Base-by-base conservation (phyloP, 37 sponge, comb jelly and placozoan species). In the Ianthella basta region DNA sequence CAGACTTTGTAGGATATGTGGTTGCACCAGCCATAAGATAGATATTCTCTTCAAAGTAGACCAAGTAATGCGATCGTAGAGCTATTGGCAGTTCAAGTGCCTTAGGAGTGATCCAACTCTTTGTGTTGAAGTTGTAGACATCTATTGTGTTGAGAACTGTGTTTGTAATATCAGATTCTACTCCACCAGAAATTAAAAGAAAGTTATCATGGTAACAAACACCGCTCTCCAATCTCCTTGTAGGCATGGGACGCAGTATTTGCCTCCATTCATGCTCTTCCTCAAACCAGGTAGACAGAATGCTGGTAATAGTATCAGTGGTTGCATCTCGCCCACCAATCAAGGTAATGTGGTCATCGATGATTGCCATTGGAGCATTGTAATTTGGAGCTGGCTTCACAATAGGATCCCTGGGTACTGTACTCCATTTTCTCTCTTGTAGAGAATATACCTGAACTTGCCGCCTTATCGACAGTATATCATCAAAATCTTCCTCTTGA, bases 271-370 rank as follows among this genome's bases (percentile, higher is more conserved):
- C 54, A n/a, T 53, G 33, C 21, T 50, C 15, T 16, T 75, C 54
- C 34, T 69, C 34, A 30, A 27, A 1, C 78, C 78, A 75, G 38
- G 78, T 40, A 15, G 38, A 75, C 44, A 75, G 15, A 24, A 24
- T 3, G 37, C 40, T 50, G 54, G 78, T 75, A 16, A 75, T 44
- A 15, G 37, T 41, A 2, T 14, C 78, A 21, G 54, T 75, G 5
- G 18, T 13, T 19, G 53, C 78, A 75, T 75, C 78, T 4, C 21
- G 1, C n/a, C 78, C 78, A 75, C 78, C 78, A 41, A 75, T 23
- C 54, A 75, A 23, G 33, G 78, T 41, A 36, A 75, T n/a, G 25
- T 12, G 78, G 2, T 53, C 78, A 41, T 75, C 40, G 16, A 75
- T 40, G 21, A 75, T 20, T 39, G 78, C 54, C 6, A 41, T 1